Percentiles rank a stretch among this genome's conserved stretches.
phyloP scores from a whole-genome alignment of 1,140 invertebrate genomes.

The Sycophaga agraensis region DNA sequence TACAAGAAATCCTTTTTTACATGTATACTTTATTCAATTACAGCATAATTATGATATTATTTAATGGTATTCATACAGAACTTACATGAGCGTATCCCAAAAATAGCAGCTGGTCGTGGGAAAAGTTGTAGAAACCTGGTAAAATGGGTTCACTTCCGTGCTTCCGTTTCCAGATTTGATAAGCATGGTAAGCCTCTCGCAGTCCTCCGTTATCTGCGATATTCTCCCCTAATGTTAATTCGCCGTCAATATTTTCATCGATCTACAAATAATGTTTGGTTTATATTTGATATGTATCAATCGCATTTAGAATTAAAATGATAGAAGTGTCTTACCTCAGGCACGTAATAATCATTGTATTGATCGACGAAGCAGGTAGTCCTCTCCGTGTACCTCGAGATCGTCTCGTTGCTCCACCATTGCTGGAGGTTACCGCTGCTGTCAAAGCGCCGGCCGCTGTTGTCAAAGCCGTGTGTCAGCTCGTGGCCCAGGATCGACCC shows the following conservation, averaged over 20 bases:
- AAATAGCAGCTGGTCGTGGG: constrained; percentile 85
- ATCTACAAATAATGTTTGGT: no score
- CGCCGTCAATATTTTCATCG: constrained; percentile 71
- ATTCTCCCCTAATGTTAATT: constrained; percentile 81
- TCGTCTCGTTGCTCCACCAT: constrained; percentile 86
- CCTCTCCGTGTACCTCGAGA: constrained; percentile 67
- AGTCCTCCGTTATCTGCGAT: constrained; percentile 90
- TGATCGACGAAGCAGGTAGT: constrained; percentile 87
- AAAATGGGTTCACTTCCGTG: constrained; percentile 65
- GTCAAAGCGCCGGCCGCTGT: constrained; percentile 73
- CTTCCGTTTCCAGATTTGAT: constrained; percentile 64
- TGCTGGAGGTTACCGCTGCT: constrained; percentile 71
- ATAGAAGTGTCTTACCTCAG: constrained; percentile 33
- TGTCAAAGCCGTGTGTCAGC: constrained; percentile 84
- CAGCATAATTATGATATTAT: not conserved
- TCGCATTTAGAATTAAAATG: no score
- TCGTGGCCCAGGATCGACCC: constrained; percentile 83
- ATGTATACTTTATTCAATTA: no score
- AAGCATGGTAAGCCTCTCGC: constrained; percentile 76
- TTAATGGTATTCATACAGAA: not conserved
- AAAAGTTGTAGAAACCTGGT: constrained; percentile 76
- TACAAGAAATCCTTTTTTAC: no score
- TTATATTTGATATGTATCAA: no score
- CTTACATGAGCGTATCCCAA: constrained; percentile 83
- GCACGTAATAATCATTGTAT: constrained; percentile 74